These are phyloP conservation scores for Elachura formosa DNA, from an alignment of 2,113 vertebrate genomes.

Conservation along the genomic window DNA sequence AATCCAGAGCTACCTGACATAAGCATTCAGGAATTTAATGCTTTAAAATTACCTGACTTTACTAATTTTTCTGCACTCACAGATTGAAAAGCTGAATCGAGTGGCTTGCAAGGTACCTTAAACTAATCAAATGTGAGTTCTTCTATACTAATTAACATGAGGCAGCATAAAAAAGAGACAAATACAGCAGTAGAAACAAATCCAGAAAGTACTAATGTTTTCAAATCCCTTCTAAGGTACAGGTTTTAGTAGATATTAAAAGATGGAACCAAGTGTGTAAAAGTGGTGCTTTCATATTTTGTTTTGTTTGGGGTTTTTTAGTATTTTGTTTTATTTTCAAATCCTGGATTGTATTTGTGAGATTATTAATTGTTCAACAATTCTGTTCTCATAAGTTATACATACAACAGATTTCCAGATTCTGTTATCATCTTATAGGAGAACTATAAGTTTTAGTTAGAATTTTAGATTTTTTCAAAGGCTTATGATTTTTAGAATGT, in stretches of 20 bases:
- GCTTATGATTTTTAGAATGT: not conserved
- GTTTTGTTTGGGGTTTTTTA: not conserved
- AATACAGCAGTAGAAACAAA: not conserved
- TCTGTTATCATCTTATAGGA: not conserved
- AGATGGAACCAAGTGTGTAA: not conserved
- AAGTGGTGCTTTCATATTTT: not conserved
- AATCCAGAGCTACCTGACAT: not conserved
- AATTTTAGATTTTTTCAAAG: not conserved
- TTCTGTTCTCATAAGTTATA: not conserved
- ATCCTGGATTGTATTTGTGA: not conserved
- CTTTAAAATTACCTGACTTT: not conserved
- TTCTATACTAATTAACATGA: not conserved
- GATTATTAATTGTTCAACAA: not conserved
- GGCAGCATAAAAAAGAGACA: not conserved
- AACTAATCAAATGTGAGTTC: not conserved
- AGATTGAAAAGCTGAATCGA: not conserved
- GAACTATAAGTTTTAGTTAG: not conserved
- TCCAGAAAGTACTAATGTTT: not conserved
- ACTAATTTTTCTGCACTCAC: not conserved
- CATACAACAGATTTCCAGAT: not conserved
- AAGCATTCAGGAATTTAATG: not conserved
- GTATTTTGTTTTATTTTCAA: not conserved
- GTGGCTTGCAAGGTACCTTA: not conserved
- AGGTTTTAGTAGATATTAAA: not conserved
- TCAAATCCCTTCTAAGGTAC: not conserved